Conservation (phyloP, 2,888 invertebrate genomes). For the Rhagonycha lutea region DNA sequence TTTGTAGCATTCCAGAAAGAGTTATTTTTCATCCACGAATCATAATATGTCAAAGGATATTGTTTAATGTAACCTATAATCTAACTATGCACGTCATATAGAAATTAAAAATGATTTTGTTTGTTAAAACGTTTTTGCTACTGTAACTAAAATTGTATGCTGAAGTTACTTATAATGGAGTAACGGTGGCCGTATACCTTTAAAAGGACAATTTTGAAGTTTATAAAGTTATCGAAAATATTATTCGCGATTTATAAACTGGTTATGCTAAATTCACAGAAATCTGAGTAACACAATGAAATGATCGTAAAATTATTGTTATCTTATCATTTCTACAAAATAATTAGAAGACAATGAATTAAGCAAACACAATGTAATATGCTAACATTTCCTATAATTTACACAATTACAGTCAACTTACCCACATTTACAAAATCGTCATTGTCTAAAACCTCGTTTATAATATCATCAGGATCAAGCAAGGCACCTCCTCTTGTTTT, state of each 20-base stretch:
- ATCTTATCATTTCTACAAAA: neutral
- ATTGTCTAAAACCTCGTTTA: conserved; percentile 61
- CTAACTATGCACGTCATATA: no score
- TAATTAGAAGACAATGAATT: neutral
- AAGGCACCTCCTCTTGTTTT: conserved; percentile 64
- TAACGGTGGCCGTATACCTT: no score
- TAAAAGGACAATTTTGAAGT: no score
- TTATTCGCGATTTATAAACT: neutral
- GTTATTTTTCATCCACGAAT: no score
- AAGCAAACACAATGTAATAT: neutral
- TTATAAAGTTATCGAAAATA: neutral
- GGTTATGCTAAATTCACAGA: neutral
- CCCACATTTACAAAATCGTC: conserved; percentile 65
- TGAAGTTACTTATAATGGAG: no score
- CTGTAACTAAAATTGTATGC: neutral
- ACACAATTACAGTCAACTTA: conserved; percentile 42
- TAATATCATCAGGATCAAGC: conserved; percentile 60
- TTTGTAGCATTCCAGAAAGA: no score
- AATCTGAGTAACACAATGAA: neutral
- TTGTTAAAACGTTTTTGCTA: neutral
- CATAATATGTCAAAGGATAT: no score
- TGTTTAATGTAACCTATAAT: no score
- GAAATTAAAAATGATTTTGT: no score
- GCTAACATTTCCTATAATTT: neutral
- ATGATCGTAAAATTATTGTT: neutral